Percentiles rank a stretch among this genome's conserved stretches.
Conservation (phyloP, 2,888 invertebrate species). For the Chironomus riparius region DNA sequence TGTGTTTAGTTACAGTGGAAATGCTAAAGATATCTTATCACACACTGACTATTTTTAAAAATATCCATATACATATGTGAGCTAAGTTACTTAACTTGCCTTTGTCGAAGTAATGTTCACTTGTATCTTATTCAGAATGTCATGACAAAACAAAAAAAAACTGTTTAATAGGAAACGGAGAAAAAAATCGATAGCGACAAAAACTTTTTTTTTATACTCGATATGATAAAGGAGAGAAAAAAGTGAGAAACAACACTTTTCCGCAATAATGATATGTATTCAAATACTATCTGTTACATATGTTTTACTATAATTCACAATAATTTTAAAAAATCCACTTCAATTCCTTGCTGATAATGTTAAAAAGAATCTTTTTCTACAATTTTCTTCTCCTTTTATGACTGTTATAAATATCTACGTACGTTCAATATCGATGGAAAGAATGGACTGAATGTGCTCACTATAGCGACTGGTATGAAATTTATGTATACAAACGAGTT, state of each 20-base stretch:
- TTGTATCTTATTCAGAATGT: not conserved
- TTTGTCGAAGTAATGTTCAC: not conserved
- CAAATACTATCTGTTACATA: not conserved
- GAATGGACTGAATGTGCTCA: not conserved
- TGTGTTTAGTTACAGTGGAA: too few relatives aligned
- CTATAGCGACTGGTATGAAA: too few relatives aligned
- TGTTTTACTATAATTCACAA: not conserved
- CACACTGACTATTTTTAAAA: not conserved
- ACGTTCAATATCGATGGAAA: not conserved
- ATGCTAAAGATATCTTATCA: conserved; percentile 11
- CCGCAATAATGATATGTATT: not conserved
- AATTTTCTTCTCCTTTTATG: not conserved
- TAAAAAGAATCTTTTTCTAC: not conserved
- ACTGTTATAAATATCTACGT: not conserved
- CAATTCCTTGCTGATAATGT: not conserved
- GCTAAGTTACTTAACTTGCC: not conserved
- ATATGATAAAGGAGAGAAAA: not conserved
- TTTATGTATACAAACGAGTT: not conserved
- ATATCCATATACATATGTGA: not conserved
- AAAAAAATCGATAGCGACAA: conserved; percentile 24
- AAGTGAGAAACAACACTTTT: not conserved
- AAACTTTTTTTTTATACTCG: not conserved
- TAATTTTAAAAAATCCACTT: not conserved
- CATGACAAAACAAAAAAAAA: not conserved
- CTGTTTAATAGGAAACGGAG: not conserved